Percentiles rank a stretch among this genome's conserved stretches.
phyloP scores from a whole-genome alignment of 2,888 invertebrate species.

The Agrochola circellaris region DNA sequence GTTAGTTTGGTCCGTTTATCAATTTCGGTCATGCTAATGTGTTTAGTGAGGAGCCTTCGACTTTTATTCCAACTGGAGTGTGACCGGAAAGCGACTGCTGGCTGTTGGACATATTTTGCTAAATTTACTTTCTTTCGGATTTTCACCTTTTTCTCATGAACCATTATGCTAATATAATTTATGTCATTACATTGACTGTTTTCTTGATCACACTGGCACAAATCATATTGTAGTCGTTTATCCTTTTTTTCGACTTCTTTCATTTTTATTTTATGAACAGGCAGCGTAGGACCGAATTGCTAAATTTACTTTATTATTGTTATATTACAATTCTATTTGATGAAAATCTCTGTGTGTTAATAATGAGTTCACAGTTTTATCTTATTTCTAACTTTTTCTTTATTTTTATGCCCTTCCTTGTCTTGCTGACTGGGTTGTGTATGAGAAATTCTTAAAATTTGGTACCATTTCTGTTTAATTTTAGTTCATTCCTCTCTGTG shows the following conservation, averaged over 20 bases:
- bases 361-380: conserved; percentile 3
- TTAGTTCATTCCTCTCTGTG: neutral
- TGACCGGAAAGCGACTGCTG: conserved; percentile 38
- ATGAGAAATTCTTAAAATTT: conserved; percentile 9
- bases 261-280: conserved; percentile 23
- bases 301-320: neutral
- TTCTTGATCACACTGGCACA: neutral
- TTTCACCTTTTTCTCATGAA: conserved; percentile 47
- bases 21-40: conserved; percentile 37
- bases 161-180: conserved; percentile 36
- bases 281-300: neutral
- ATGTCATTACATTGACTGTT: conserved; percentile 7
- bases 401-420: neutral
- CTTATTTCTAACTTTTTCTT: neutral
- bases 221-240: conserved; percentile 3
- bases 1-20: conserved; percentile 23
- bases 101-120: conserved; percentile 19
- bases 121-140: conserved; percentile 17
- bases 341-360: neutral
- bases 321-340: neutral
- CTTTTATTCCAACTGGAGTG: neutral
- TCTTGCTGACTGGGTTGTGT: neutral
- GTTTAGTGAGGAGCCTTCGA: conserved; percentile 26
- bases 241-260: conserved; percentile 5
- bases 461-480: neutral